A percentile compares a stretch with the other conserved stretches of the same genome.
These are phyloP conservation scores for Ctenoplectra terminalis DNA, from an alignment of 1,140 invertebrate species.

Conservation along the genomic window DNA sequence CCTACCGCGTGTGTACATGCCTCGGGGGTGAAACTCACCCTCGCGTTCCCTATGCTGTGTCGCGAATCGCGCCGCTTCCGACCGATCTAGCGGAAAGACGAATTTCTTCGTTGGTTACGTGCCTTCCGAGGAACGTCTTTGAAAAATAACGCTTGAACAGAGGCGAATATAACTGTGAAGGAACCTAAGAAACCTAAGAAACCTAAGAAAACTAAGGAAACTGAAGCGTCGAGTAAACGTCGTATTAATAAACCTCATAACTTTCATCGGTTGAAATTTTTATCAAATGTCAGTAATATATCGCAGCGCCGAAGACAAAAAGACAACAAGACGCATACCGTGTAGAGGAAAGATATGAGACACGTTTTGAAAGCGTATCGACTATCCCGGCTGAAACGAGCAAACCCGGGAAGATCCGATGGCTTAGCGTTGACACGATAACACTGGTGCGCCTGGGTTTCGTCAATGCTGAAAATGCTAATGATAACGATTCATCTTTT, in stretches of 20 bases:
- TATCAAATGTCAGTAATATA: background rate
- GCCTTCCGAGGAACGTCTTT: background rate
- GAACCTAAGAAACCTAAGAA: too few species aligned
- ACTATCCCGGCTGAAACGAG: background rate
- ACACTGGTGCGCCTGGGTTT: background rate
- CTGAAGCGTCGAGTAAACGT: too few species aligned
- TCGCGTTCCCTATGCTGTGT: slow-evolving; percentile 27
- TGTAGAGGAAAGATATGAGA: background rate
- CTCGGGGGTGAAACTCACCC: slow-evolving; percentile 66
- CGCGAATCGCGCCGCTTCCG: slow-evolving; percentile 57
- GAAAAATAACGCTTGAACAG: background rate
- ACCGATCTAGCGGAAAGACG: slow-evolving; percentile 59
- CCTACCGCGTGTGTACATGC: slow-evolving; percentile 70
- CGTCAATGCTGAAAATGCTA: slow-evolving; percentile 49
- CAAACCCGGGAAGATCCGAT: slow-evolving; percentile 8
- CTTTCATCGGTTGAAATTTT: background rate
- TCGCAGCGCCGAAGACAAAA: background rate
- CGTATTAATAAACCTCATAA: background rate
- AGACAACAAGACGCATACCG: background rate
- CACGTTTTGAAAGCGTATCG: background rate
- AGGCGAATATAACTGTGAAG: background rate
- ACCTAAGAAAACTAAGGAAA: too few species aligned
- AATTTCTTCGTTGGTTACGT: slow-evolving; percentile 51
- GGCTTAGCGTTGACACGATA: slow-evolving; percentile 28
- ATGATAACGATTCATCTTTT: slow-evolving; percentile 55